These are phyloP conservation scores for Tamandua tetradactyla DNA, from an alignment of 2,797 vertebrate genomes.

Conservation along the genomic window DNA sequence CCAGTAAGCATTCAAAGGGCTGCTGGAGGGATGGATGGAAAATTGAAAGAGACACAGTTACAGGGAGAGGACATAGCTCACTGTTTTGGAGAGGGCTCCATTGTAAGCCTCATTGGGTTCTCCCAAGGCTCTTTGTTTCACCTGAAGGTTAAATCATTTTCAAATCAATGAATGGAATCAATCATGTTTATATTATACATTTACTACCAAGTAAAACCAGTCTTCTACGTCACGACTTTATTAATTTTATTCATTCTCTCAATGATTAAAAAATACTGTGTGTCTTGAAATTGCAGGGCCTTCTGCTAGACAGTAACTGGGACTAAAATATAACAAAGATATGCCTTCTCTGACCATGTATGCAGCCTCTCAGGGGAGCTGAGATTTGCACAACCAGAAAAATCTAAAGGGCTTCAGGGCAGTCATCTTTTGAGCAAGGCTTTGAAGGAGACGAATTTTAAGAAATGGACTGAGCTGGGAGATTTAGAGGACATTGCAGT, in stretches of 20 bases:
- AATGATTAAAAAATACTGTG: background rate
- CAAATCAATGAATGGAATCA: background rate
- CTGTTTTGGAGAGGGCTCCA: background rate
- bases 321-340: background rate
- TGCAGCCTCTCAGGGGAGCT: background rate
- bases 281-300: background rate
- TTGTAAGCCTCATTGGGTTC: background rate
- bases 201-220: background rate
- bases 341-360: background rate
- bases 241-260: background rate
- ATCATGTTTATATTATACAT: background rate
- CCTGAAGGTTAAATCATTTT: slow-evolving; percentile 27
- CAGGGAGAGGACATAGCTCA: background rate
- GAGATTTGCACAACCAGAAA: background rate
- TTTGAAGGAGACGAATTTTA: background rate
- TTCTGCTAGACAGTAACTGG: background rate
- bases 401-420: background rate
- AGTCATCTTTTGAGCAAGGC: background rate
- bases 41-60: background rate
- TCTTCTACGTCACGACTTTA: background rate
- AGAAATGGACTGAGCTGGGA: background rate
- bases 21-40: background rate
- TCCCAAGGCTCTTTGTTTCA: background rate
- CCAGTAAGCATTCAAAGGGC: background rate
- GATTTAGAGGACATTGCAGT: background rate